Evolutionary conservation across 2,888 invertebrate genomes (phyloP).

Genomic region (Scaptomyza caliginosa): DNA sequence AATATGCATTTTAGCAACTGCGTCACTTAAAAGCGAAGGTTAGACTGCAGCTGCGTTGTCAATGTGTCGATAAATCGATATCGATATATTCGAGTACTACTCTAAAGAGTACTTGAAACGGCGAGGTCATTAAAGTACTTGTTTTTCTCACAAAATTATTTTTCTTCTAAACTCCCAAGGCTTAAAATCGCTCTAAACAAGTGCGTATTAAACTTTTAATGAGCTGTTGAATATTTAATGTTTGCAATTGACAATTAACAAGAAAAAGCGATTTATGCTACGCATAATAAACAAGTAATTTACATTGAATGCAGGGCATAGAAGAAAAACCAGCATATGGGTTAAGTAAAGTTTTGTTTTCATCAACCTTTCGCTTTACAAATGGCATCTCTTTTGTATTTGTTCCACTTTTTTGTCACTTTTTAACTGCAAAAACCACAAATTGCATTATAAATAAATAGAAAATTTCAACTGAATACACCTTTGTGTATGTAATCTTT

Average conservation of each 20-base stretch:
- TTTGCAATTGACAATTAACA: too few species aligned
- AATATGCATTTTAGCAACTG: not conserved
- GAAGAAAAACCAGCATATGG: too few species aligned
- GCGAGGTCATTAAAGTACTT: conserved; percentile 8
- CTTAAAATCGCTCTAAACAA: not conserved
- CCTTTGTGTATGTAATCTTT: conserved; percentile 1
- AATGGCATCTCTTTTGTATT: too few species aligned
- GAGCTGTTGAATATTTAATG: too few species aligned
- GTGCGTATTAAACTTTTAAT: too few species aligned
- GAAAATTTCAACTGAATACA: conserved; percentile 4
- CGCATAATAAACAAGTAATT: too few species aligned
- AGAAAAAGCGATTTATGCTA: too few species aligned
- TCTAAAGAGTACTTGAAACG: not conserved
- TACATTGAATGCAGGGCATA: too few species aligned
- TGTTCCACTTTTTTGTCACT: conserved; percentile 1
- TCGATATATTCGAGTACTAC: conserved; percentile 8
- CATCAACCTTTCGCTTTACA: too few species aligned
- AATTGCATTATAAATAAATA: conserved; percentile 12
- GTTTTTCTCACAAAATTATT: not conserved
- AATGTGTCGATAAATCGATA: conserved; percentile 20
- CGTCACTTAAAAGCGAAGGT: conserved; percentile 29
- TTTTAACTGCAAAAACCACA: not conserved
- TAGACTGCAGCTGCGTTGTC: conserved; percentile 19
- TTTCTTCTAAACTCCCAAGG: not conserved
- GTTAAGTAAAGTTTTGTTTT: too few species aligned